Evolutionary conservation across 2,888 invertebrate genomes (phyloP).

Genomic region (Drosophila paracracens): DNA sequence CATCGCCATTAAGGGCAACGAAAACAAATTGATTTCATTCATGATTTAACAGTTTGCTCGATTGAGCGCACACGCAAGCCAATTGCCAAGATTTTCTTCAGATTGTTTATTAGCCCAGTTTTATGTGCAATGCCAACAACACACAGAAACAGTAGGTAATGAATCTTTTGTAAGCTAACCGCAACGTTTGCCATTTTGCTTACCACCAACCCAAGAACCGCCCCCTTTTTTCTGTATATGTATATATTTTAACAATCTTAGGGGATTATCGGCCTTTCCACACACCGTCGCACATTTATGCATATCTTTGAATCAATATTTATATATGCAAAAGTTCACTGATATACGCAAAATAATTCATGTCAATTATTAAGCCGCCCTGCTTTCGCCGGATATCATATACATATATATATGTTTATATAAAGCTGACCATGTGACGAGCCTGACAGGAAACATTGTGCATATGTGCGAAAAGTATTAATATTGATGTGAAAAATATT

Average conservation of each 20-base stretch:
- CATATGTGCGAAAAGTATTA: constrained; percentile 20
- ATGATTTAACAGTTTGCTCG: constrained; percentile 69
- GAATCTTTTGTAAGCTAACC: constrained; percentile 58
- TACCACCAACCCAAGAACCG: background rate
- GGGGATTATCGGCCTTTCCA: constrained; percentile 63
- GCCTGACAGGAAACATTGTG: constrained; percentile 8
- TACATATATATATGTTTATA: background rate
- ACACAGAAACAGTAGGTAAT: constrained; percentile 34
- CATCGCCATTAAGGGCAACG: constrained; percentile 45
- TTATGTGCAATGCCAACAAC: constrained; percentile 21
- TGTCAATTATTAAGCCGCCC: constrained; percentile 17
- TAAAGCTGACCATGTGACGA: constrained; percentile 45
- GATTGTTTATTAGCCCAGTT: constrained; percentile 61
- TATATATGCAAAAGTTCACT: background rate
- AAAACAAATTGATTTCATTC: constrained; percentile 74
- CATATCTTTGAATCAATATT: constrained; percentile 5
- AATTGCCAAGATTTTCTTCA: constrained; percentile 56
- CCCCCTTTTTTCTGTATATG: constrained; percentile 23
- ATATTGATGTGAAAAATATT: constrained; percentile 7
- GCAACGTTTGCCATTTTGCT: constrained; percentile 16
- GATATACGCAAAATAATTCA: constrained; percentile 6
- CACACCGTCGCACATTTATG: constrained; percentile 6
- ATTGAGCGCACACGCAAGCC: constrained; percentile 67
- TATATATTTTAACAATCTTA: constrained; percentile 62
- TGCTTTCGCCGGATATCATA: constrained; percentile 29